These are phyloP conservation scores for Thelaira solivaga DNA, from an alignment of 2,888 invertebrate species.

Conservation along the genomic window DNA sequence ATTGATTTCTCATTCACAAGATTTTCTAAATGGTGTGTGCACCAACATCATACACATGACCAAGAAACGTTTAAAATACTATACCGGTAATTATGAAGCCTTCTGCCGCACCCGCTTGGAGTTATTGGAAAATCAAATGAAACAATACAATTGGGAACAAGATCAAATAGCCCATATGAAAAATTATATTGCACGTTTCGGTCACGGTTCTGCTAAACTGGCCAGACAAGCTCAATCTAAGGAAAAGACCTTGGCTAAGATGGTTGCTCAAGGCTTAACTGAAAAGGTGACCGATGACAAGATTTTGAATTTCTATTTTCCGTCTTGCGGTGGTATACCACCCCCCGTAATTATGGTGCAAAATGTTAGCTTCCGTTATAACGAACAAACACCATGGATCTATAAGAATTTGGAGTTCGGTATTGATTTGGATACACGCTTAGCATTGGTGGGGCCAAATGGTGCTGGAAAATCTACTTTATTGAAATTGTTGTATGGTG, in stretches of 20 bases:
- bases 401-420: conserved; percentile 99
- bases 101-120: conserved; percentile 96
- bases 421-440: conserved; percentile 96
- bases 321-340: conserved; percentile 95
- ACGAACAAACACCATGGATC: conserved; percentile 90
- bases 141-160: conserved; percentile 99
- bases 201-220: conserved; percentile 99
- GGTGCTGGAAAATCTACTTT: conserved; percentile 97
- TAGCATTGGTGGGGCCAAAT: conserved; percentile 98
- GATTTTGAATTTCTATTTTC: conserved; percentile 95
- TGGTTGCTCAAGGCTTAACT: conserved; percentile 98
- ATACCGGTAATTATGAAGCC: conserved; percentile 97
- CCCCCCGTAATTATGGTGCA: conserved; percentile 99
- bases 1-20: conserved; percentile 99
- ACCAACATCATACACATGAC: conserved; percentile 97
- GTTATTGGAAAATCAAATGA: conserved; percentile 97
- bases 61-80: conserved; percentile 95
- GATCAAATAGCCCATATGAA: conserved; percentile 99
- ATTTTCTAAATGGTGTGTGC: conserved; percentile 98
- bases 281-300: conserved; percentile 96
- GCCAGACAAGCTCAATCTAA: conserved; percentile 99
- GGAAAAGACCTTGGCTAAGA: conserved; percentile 99
- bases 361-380: conserved; percentile 97
- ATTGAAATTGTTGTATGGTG: conserved; percentile 95
- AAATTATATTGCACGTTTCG: conserved; percentile 99